Conservation (phyloP, 2,113 vertebrate genomes). For the Pithys albifrons region DNA sequence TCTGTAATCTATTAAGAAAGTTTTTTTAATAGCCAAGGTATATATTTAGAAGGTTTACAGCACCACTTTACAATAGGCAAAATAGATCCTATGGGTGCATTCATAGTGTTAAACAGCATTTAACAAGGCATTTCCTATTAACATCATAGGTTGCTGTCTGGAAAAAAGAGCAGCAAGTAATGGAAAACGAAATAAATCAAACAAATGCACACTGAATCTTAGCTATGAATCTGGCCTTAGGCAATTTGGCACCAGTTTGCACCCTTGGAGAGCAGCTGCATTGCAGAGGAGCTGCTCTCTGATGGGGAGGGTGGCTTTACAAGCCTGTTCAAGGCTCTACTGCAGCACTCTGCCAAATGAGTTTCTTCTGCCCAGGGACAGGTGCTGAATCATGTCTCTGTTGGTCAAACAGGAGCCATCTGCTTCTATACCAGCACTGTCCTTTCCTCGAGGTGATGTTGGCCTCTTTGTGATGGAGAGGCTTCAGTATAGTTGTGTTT, state of each 20-base stretch:
- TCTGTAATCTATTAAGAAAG: neutral
- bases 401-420: slow-evolving; percentile 32
- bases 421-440: neutral
- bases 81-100: neutral
- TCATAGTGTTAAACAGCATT: neutral
- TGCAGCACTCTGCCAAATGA: slow-evolving; percentile 21
- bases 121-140: slow-evolving; percentile 20
- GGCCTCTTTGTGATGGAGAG: neutral
- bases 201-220: slow-evolving; percentile 8
- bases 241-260: slow-evolving; percentile 26
- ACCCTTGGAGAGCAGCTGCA: slow-evolving; percentile 51
- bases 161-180: neutral
- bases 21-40: neutral
- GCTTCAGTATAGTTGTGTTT: neutral
- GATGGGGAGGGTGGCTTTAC: neutral
- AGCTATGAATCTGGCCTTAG: slow-evolving; percentile 28
- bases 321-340: neutral
- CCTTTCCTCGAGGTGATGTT: neutral
- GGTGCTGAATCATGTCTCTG: slow-evolving; percentile 12
- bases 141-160: neutral
- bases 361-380: slow-evolving; percentile 11
- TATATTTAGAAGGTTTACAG: neutral
- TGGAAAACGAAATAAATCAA: slow-evolving; percentile 53
- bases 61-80: neutral
- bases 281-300: slow-evolving; percentile 51